Conservation (phyloP, 53 echinoderm and acorn worm species). For the Crossaster papposus region DNA sequence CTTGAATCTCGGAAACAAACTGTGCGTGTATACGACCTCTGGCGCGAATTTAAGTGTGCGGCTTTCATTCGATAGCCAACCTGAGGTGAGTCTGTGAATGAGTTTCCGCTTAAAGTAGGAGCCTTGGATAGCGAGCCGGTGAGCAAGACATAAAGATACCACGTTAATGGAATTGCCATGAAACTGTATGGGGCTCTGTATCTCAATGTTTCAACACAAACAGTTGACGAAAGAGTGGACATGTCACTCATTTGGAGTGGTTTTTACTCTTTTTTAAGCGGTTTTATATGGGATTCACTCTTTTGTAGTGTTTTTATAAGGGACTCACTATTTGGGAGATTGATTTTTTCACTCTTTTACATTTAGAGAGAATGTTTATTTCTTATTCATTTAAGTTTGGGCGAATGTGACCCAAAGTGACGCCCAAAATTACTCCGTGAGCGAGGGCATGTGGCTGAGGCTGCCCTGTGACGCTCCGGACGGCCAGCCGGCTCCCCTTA, state of each 20-base stretch:
- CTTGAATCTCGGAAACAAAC: too few species aligned
- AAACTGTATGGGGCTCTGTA: too few species aligned
- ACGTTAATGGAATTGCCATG: neutral
- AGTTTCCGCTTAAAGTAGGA: neutral
- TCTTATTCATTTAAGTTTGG: neutral
- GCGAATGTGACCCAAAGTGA: neutral
- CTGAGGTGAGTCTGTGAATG: conserved; percentile 3
- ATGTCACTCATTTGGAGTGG: too few species aligned
- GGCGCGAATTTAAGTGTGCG: neutral
- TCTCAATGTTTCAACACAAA: too few species aligned
- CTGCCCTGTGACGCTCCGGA: neutral
- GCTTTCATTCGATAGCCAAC: conserved; percentile 12
- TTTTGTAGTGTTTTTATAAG: too few species aligned
- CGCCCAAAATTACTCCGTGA: neutral
- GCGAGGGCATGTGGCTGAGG: neutral
- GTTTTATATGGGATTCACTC: too few species aligned
- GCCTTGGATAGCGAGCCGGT: conserved; percentile 1
- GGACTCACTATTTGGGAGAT: too few species aligned
- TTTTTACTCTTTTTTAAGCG: too few species aligned
- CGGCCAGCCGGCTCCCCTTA: neutral
- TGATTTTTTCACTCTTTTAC: too few species aligned
- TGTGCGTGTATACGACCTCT: too few species aligned
- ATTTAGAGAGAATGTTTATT: neutral
- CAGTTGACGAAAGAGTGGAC: too few species aligned
- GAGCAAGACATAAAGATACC: conserved; percentile 4